Conservation (phyloP, 2,113 vertebrate species). For the Lutjanus erythropterus region DNA sequence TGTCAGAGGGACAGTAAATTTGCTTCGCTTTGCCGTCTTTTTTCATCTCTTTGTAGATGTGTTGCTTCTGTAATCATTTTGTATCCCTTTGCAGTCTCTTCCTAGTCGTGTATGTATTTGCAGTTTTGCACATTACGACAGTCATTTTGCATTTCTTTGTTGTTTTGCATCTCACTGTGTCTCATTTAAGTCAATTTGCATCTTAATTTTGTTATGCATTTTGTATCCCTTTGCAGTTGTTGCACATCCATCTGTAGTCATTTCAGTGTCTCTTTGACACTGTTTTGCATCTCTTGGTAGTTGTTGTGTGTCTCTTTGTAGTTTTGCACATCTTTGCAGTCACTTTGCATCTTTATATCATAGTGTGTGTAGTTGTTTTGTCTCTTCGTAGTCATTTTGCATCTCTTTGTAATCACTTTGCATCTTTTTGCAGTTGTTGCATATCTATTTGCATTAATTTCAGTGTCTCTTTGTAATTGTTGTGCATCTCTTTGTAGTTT, state of each 20-base stretch:
- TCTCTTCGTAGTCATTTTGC: not conserved
- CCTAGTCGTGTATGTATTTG: not conserved
- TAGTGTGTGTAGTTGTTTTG: no score
- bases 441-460: no score
- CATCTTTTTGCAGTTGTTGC: not conserved
- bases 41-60: not conserved
- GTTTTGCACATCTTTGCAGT: not conserved
- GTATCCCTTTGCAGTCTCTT: not conserved
- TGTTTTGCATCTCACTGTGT: no score
- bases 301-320: not conserved
- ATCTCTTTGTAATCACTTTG: not conserved
- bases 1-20: not conserved
- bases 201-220: not conserved
- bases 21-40: not conserved
- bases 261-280: not conserved
- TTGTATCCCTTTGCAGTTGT: not conserved
- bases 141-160: not conserved
- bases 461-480: not conserved
- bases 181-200: no score
- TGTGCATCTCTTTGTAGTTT: not conserved
- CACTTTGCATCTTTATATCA: accelerated
- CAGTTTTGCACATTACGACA: not conserved
- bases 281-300: not conserved
- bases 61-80: not conserved
- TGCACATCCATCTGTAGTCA: not conserved